Percentiles rank a stretch among this genome's conserved stretches.
These are phyloP conservation scores for Brachycybe producta DNA, from an alignment of 2,888 invertebrate genomes.

Conservation along the genomic window DNA sequence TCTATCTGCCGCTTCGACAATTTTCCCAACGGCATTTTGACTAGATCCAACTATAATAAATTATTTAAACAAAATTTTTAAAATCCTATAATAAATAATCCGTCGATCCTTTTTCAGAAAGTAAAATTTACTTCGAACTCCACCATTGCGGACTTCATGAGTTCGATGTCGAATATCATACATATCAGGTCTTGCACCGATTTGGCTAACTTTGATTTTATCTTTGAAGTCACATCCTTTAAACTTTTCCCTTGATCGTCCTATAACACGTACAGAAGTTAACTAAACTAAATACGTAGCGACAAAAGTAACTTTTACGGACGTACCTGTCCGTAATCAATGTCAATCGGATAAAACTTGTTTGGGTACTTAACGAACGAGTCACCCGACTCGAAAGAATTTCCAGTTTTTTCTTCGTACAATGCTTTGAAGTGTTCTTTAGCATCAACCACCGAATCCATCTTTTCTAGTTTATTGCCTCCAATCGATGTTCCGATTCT, in stretches of 20 bases:
- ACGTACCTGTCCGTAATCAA: slow-evolving; percentile 61
- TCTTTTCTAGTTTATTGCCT: slow-evolving; percentile 47
- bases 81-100: neutral
- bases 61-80: neutral
- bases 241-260: slow-evolving; percentile 6
- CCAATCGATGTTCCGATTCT: slow-evolving; percentile 92
- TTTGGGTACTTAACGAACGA: slow-evolving; percentile 58
- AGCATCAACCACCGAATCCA: slow-evolving; percentile 43
- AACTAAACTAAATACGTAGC: neutral
- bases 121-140: slow-evolving; percentile 64
- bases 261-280: neutral
- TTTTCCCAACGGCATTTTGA: slow-evolving; percentile 97
- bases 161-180: slow-evolving; percentile 76
- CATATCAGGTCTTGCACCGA: slow-evolving; percentile 70
- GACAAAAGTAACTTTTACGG: neutral
- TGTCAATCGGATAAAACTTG: slow-evolving; percentile 69
- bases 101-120: slow-evolving; percentile 1
- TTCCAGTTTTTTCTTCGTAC: slow-evolving; percentile 71
- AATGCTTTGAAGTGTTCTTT: slow-evolving; percentile 46
- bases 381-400: slow-evolving; percentile 54
- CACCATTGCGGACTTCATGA: slow-evolving; percentile 82
- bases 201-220: slow-evolving; percentile 50
- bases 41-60: slow-evolving; percentile 56
- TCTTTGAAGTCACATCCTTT: slow-evolving; percentile 10
- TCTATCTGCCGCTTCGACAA: slow-evolving; percentile 80